Evolutionary conservation across 1,140 invertebrate genomes (phyloP).

Genomic region (Lerema accius): DNA sequence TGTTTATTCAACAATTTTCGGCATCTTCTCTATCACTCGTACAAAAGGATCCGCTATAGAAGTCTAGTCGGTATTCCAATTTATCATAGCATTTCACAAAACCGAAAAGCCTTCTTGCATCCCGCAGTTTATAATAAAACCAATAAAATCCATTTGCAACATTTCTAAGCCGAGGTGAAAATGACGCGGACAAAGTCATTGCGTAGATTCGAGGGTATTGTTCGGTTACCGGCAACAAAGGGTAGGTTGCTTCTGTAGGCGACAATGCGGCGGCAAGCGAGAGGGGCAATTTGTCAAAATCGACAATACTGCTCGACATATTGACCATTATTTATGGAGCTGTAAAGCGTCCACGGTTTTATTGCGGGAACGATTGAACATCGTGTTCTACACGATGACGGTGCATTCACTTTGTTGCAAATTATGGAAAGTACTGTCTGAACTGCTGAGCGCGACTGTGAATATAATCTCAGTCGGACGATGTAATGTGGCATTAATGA

Average conservation of each 20-base stretch:
- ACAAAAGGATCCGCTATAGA: slow-evolving; percentile 13
- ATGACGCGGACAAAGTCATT: slow-evolving; percentile 74
- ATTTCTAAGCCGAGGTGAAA: slow-evolving; percentile 65
- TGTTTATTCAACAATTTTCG: slow-evolving; percentile 35
- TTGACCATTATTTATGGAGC: slow-evolving; percentile 80
- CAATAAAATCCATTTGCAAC: slow-evolving; percentile 50
- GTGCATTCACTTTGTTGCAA: slow-evolving; percentile 60
- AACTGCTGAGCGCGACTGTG: slow-evolving; percentile 38
- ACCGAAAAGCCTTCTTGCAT: slow-evolving; percentile 51
- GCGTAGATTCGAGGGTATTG: slow-evolving; percentile 59
- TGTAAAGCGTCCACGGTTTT: slow-evolving; percentile 70
- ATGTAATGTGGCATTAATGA: slow-evolving; percentile 1
- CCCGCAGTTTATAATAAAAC: slow-evolving; percentile 62
- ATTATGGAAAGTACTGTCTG: slow-evolving; percentile 38
- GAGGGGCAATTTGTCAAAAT: slow-evolving; percentile 79
- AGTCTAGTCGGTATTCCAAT: slow-evolving; percentile 57
- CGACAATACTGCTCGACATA: slow-evolving; percentile 77
- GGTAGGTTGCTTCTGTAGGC: slow-evolving; percentile 58
- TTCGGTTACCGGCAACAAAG: slow-evolving; percentile 61
- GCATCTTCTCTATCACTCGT: neutral
- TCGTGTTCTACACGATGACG: slow-evolving; percentile 74
- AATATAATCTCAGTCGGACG: slow-evolving; percentile 3
- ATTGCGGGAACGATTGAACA: slow-evolving; percentile 74
- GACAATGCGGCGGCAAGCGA: slow-evolving; percentile 74
- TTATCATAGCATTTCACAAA: slow-evolving; percentile 60